phyloP scores from a whole-genome alignment of 2,113 vertebrate genomes.

The Galeopterus variegatus region DNA sequence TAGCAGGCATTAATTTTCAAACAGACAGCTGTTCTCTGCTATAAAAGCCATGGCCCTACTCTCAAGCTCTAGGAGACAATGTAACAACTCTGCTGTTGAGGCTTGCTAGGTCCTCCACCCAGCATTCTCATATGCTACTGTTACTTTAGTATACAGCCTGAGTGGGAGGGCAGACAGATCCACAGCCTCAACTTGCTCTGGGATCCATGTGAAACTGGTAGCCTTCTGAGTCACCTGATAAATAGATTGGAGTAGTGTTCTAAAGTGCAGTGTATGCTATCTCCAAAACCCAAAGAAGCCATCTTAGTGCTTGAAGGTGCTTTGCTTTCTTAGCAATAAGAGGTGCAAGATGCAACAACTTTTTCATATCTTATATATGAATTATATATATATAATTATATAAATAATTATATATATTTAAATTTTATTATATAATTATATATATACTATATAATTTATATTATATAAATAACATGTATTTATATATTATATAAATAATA shows the following conservation, averaged over 20 bases:
- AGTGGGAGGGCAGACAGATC: neutral
- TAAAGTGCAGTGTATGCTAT: neutral
- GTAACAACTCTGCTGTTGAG: neutral
- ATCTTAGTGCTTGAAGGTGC: neutral
- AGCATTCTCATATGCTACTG: neutral
- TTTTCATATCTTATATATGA: neutral
- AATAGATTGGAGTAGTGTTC: neutral
- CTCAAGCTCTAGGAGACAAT: neutral
- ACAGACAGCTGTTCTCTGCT: neutral
- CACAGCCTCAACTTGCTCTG: neutral
- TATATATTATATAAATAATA: too few species aligned
- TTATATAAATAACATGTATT: neutral
- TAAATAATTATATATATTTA: neutral
- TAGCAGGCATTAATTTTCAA: constrained; percentile 15
- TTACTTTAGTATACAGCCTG: neutral
- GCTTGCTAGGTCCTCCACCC: neutral
- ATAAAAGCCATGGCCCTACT: neutral
- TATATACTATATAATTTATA: neutral
- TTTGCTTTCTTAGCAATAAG: neutral
- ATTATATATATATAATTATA: neutral
- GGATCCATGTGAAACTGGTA: neutral
- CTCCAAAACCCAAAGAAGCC: neutral
- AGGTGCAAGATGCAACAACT: neutral
- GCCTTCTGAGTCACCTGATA: neutral
- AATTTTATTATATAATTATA: too few species aligned